Conservation (phyloP, 1,140 invertebrate genomes). For the Drosophila obscura region DNA sequence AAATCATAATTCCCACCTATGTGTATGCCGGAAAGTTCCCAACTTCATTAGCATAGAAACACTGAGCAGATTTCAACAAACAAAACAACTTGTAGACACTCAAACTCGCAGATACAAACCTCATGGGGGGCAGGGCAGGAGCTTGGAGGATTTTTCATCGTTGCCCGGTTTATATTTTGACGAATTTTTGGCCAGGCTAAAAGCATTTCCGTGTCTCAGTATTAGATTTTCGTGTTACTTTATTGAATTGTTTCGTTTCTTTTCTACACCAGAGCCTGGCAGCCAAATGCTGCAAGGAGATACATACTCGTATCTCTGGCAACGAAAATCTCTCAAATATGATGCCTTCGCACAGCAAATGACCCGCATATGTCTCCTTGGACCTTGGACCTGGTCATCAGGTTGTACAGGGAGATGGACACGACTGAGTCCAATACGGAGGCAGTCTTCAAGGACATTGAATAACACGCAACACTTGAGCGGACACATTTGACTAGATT, state of each 20-base stretch:
- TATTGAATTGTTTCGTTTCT: constrained; percentile 63
- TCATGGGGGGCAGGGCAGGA: too few relatives aligned
- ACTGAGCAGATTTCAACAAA: neutral
- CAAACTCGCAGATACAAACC: constrained; percentile 11
- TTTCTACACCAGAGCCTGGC: constrained; percentile 19
- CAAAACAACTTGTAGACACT: constrained; percentile 20
- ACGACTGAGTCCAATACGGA: constrained; percentile 2
- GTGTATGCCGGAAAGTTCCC: too few relatives aligned
- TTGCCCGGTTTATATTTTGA: constrained; percentile 32
- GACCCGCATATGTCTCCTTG: constrained; percentile 64
- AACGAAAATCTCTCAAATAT: constrained; percentile 36
- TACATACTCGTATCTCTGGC: constrained; percentile 7
- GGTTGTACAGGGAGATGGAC: neutral
- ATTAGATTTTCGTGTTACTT: constrained; percentile 63
- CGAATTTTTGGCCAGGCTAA: constrained; percentile 52
- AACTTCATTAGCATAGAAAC: constrained; percentile 27
- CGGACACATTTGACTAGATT: constrained; percentile 74
- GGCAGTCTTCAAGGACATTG: constrained; percentile 54
- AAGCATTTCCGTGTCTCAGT: constrained; percentile 73
- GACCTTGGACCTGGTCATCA: constrained; percentile 4
- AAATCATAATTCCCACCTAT: constrained; percentile 27
- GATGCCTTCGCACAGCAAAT: constrained; percentile 56
- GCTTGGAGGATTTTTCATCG: too few relatives aligned
- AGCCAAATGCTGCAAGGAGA: neutral
- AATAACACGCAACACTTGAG: constrained; percentile 69